phyloP scores from a whole-genome alignment of 2,113 vertebrate genomes.

The Rana temporaria region DNA sequence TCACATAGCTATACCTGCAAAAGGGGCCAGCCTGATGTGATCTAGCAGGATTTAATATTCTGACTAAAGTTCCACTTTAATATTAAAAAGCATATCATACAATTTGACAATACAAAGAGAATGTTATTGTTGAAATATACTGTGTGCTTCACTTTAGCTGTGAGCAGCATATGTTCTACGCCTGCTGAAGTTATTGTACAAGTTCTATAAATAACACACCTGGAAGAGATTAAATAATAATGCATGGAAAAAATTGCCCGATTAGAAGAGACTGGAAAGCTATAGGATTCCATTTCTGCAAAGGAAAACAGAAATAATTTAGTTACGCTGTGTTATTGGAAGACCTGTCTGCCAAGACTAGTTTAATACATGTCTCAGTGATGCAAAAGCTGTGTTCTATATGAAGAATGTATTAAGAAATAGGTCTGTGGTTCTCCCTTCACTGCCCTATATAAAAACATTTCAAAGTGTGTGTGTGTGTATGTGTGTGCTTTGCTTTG shows the following conservation, averaged over 20 bases:
- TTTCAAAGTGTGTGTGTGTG: too few species aligned
- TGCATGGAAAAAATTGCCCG: not conserved
- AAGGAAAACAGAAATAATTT: not conserved
- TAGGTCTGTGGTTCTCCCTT: too few species aligned
- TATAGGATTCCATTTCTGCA: not conserved
- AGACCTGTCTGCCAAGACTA: too few species aligned
- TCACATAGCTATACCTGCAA: too few species aligned
- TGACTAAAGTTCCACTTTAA: not conserved
- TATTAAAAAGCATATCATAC: slow-evolving; percentile 4
- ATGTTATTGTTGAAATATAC: not conserved
- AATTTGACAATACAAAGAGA: not conserved
- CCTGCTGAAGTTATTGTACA: not conserved
- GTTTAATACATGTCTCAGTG: too few species aligned
- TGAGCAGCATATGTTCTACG: not conserved
- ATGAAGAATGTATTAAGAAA: too few species aligned
- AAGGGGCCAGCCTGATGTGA: too few species aligned
- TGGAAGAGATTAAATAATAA: slow-evolving; percentile 17
- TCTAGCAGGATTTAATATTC: too few species aligned
- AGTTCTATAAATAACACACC: slow-evolving; percentile 1
- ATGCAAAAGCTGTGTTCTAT: too few species aligned
- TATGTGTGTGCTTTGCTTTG: too few species aligned
- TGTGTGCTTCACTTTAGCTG: not conserved
- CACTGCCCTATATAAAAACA: too few species aligned
- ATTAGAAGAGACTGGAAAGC: not conserved
- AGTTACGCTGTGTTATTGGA: not conserved